Percentiles rank a stretch among this genome's conserved stretches.
phyloP scores from a whole-genome alignment of 2,797 vertebrate genomes.

The Nannoperca obscura region DNA sequence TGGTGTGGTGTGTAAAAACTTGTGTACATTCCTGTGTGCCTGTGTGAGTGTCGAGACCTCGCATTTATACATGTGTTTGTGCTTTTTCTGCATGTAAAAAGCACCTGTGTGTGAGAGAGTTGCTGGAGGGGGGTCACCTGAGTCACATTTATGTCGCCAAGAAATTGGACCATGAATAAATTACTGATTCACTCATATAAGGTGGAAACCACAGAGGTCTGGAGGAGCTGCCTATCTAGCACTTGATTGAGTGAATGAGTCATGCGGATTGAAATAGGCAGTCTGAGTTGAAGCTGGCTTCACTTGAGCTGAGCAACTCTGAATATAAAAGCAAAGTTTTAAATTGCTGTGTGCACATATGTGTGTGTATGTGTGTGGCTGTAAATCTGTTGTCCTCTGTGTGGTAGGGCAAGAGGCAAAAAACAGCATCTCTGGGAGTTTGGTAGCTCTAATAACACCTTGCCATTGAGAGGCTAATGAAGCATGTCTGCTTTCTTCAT shows the following conservation, averaged over 20 bases:
- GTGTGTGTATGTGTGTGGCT: constrained; percentile 14
- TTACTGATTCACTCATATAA: constrained; percentile 74
- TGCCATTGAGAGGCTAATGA: constrained; percentile 87
- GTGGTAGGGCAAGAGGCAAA: constrained; percentile 46
- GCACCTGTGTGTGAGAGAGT: background rate
- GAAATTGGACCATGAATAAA: constrained; percentile 57
- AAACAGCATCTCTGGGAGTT: constrained; percentile 64
- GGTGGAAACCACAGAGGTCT: constrained; percentile 70
- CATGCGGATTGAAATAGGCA: constrained; percentile 76
- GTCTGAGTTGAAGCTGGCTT: constrained; percentile 56
- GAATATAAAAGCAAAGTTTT: constrained; percentile 68
- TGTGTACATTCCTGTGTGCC: background rate
- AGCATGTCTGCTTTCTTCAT: constrained; percentile 79
- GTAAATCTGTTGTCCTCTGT: constrained; percentile 52
- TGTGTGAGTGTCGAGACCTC: constrained; percentile 1
- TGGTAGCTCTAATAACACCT: constrained; percentile 82
- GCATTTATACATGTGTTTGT: background rate
- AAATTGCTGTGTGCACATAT: constrained; percentile 47
- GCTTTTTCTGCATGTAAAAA: constrained; percentile 6
- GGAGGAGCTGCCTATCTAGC: constrained; percentile 67
- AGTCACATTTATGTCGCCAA: constrained; percentile 63
- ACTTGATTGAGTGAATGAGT: constrained; percentile 77
- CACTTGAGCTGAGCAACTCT: constrained; percentile 50
- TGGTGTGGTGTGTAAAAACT: constrained; percentile 19
- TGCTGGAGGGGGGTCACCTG: constrained; percentile 34